phyloP scores from a whole-genome alignment of 2,113 vertebrate genomes.

The Myotis yumanensis region DNA sequence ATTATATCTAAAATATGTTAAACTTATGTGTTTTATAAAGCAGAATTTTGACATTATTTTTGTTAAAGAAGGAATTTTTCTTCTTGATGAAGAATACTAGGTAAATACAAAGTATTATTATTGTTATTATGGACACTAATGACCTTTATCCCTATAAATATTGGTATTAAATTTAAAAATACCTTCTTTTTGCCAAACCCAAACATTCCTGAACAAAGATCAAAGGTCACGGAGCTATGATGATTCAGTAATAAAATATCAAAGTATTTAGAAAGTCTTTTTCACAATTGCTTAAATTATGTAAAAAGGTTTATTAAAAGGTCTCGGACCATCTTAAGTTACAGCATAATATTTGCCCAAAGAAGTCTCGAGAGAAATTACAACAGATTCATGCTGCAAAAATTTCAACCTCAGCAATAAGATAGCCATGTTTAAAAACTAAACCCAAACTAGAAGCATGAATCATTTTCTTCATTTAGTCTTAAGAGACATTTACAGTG shows the following conservation, averaged over 20 bases:
- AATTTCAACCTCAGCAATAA: constrained; percentile 32
- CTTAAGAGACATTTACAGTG: constrained; percentile 14
- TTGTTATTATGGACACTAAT: constrained; percentile 38
- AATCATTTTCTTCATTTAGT: constrained; percentile 50
- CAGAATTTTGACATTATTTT: constrained; percentile 6
- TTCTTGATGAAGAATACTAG: constrained; percentile 48
- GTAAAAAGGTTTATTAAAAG: constrained; percentile 55
- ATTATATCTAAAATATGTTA: constrained; percentile 22
- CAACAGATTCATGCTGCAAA: not conserved
- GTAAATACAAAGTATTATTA: constrained; percentile 23
- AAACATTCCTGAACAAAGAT: constrained; percentile 67
- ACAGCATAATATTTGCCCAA: constrained; percentile 30
- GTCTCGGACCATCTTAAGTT: constrained; percentile 22
- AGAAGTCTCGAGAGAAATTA: not conserved
- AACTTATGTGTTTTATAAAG: not conserved
- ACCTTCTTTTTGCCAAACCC: constrained; percentile 47
- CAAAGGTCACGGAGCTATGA: constrained; percentile 51
- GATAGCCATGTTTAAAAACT: constrained; percentile 1
- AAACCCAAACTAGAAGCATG: not conserved
- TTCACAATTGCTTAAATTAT: constrained; percentile 52
- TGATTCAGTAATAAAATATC: constrained; percentile 62
- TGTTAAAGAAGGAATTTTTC: constrained; percentile 14
- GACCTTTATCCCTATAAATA: constrained; percentile 30
- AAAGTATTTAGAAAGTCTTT: constrained; percentile 49
- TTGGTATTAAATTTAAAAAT: constrained; percentile 52